These are phyloP conservation scores for Bubo blakistoni DNA, from an alignment of 2,113 vertebrate genomes.

Conservation along the genomic window DNA sequence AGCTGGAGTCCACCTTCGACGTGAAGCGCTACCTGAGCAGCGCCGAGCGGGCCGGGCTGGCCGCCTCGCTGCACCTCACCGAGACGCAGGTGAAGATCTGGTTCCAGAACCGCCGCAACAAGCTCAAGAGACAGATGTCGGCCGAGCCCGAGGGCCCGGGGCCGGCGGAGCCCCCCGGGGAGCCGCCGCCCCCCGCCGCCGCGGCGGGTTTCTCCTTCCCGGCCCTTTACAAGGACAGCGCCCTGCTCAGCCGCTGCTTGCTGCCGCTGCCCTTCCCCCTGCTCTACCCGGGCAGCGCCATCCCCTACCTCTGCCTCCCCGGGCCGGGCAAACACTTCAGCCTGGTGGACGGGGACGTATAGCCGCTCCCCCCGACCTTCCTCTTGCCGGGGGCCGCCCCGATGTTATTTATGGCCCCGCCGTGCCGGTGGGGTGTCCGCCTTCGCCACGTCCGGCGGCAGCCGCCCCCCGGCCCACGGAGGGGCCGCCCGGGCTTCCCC, in stretches of 20 bases:
- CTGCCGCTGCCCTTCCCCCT: constrained; percentile 83
- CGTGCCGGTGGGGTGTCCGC: background rate
- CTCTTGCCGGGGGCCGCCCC: background rate
- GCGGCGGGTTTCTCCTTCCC: constrained; percentile 66
- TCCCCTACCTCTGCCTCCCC: constrained; percentile 85
- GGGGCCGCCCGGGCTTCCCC: background rate
- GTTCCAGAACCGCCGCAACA: constrained; percentile 98
- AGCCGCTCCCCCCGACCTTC: constrained; percentile 16
- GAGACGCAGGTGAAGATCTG: constrained; percentile 99
- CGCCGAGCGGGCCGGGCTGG: constrained; percentile 87
- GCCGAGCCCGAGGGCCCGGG: constrained; percentile 77
- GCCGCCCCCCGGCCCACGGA: background rate
- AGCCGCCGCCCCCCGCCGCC: background rate
- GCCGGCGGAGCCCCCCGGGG: constrained; percentile 50
- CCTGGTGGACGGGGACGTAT: constrained; percentile 83
- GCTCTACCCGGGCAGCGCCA: constrained; percentile 77
- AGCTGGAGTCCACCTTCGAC: constrained; percentile 87
- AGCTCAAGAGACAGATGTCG: constrained; percentile 86
- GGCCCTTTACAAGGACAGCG: constrained; percentile 80
- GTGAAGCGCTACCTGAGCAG: constrained; percentile 88
- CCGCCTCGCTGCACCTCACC: constrained; percentile 91
- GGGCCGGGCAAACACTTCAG: constrained; percentile 82
- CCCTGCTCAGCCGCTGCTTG: constrained; percentile 78
- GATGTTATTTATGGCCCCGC: background rate
- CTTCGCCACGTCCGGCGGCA: background rate